Base-by-base conservation (phyloP, 1,140 invertebrate genomes). In the Acromyrmex charruanus region DNA sequence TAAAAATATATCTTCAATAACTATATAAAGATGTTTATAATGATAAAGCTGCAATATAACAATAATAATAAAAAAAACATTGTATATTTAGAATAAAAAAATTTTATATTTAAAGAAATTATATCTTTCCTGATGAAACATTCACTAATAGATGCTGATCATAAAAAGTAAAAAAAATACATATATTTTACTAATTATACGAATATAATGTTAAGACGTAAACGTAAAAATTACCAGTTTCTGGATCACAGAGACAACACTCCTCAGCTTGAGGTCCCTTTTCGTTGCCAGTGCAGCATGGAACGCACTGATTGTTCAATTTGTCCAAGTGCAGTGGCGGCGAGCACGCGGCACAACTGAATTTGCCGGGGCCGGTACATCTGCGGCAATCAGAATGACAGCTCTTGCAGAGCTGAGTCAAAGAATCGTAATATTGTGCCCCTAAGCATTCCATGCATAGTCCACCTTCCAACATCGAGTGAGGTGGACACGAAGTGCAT, bases 371-470 rank as follows among this genome's bases (percentile, higher is more conserved):
- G 0, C 97, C 97, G 3, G 96, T 96, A 90, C 97, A 98, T 1
- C 97, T 96, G 4, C 95, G 95, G 82, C 97, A 98, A n/a, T 96
- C 96, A 0, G 95, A 91, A 89, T 98, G 96, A 88, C 97, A 98
- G 1, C 95, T 95, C 87, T 96, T 96, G 89, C 97, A 98, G 0
- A 96, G 96, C 87, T 96, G 96, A 18, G 96, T 97, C n/a, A 95
- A 94, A 0, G 96, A 93, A 87, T 97, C 97, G 89, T 97, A 97
- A 93, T 97, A 97, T 93, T 97, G 97, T 0, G 97, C 96, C 16
- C 96, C 96, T 2, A 97, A 95, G 88, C 97, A 97, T 88, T 97
- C 97, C 96, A 97, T 97, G 90, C 97, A 97, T 0, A 97, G 93
- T 0, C 97, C 97, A 44, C 97, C 97, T 82, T 97, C 97, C 1